A percentile compares a stretch with the other conserved stretches of the same genome.
Conservation (phyloP, 2,797 vertebrate species). For the Cheirogaleus major region DNA sequence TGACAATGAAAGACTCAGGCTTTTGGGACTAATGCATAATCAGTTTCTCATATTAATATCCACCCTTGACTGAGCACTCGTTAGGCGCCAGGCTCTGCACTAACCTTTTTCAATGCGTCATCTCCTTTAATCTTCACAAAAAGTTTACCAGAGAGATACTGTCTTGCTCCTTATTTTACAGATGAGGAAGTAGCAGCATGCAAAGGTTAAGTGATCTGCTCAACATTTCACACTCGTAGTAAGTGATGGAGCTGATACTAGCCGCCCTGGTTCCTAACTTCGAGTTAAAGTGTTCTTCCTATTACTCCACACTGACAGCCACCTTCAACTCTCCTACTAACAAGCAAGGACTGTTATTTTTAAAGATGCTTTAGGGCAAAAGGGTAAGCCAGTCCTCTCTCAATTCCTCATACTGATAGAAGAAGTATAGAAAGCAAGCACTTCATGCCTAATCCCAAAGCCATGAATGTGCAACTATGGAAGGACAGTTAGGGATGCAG, state of each 20-base stretch:
- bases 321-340: constrained; percentile 43
- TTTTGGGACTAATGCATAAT: constrained; percentile 26
- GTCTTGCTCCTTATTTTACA: constrained; percentile 27
- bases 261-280: constrained; percentile 2
- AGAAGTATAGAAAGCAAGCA: constrained; percentile 50
- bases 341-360: constrained; percentile 45
- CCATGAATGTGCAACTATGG: constrained; percentile 2
- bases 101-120: constrained; percentile 26
- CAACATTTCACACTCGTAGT: not conserved
- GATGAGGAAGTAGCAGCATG: constrained; percentile 19
- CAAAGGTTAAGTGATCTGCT: constrained; percentile 46
- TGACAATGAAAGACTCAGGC: constrained; percentile 13
- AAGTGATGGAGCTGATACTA: not conserved
- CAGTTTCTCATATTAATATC: constrained; percentile 39
- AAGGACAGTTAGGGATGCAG: not conserved
- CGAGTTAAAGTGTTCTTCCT: constrained; percentile 18
- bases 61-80: not conserved
- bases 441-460: constrained; percentile 42
- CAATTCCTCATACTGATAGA: constrained; percentile 19
- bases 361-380: constrained; percentile 56
- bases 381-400: constrained; percentile 53
- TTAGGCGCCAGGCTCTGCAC: not conserved
- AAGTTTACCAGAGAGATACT: not conserved
- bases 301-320: constrained; percentile 19
- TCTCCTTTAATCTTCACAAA: constrained; percentile 5